Evolutionary conservation across 2,113 vertebrate species (phyloP).

Genomic region (Leptobrachium ailaonicum): DNA sequence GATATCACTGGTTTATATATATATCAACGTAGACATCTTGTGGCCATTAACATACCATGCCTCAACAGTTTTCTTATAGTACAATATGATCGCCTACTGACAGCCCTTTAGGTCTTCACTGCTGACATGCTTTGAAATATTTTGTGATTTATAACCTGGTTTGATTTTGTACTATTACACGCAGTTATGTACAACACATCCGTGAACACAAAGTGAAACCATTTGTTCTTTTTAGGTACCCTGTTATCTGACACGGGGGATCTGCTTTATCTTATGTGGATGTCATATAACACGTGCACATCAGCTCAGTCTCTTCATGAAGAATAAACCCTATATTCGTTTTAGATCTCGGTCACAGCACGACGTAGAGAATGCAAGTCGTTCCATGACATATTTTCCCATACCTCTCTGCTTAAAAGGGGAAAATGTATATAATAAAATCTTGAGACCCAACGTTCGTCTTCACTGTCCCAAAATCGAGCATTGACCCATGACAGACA

Average conservation of each 20-base stretch:
- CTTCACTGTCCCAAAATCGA: no score
- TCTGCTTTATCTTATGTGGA: conserved; percentile 14
- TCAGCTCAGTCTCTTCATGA: no score
- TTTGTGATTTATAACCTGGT: neutral
- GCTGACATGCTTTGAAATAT: conserved; percentile 8
- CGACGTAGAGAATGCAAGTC: no score
- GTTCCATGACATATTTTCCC: no score
- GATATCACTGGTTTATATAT: no score
- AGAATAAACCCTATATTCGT: no score
- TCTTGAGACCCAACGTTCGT: no score
- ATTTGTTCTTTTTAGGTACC: neutral
- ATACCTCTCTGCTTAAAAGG: no score
- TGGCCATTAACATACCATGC: conserved; percentile 26
- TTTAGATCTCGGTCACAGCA: no score
- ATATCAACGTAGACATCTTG: conserved; percentile 4
- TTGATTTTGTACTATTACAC: conserved; percentile 9
- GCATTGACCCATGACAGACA: no score
- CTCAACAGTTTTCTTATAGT: conserved; percentile 12
- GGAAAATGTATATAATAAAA: no score
- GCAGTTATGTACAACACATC: conserved; percentile 11
- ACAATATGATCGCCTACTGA: conserved; percentile 9
- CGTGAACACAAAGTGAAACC: neutral
- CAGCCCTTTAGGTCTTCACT: neutral
- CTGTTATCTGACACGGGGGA: neutral
- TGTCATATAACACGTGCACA: neutral